Base-by-base conservation (phyloP, 2,113 vertebrate genomes). In the Loxodonta africana region DNA sequence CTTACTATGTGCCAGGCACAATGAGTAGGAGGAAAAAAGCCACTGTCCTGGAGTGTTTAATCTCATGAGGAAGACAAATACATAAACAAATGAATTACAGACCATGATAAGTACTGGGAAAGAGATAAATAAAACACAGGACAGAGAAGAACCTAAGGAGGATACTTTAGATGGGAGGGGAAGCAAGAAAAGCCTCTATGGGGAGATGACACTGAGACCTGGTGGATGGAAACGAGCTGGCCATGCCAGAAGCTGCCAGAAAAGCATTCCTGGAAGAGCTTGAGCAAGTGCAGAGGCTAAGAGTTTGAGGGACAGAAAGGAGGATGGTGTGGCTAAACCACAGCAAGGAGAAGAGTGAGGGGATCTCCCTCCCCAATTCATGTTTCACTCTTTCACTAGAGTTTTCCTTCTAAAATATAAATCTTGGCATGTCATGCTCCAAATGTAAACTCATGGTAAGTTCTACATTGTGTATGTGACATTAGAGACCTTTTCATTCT, bases 81-180 rank as follows among this genome's bases (percentile, higher is more conserved):
- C 8, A 51, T 26, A 57, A 69, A 41, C 10, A 48, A 85, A 15
- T 48, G n/a, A 65, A 83, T 46, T 37, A 48, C 1, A 80, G 71
- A 73, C 63, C 41, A 65, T 26, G 3, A 15, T 37, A 71, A 37
- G 67, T 26, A 3, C 28, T 8, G 23, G 15, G 37, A 83, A 93
- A 48, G 33, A 77, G 89, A 94, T 3, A 57, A 41, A 85, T 1
- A 85, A 78, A 67, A 94, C 88, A 26, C n/a, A 23, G 87, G 48
- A 41, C 33, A 57, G 83, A 44, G 65, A 77, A 69, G 51, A 83
- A 88, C 65, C 53, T 44, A n/a, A 25, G 41, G 12, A 86, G 1
- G 37, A 23, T 26, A n/a, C 28, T 51, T n/a, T 20, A 44, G 21
- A 25, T 15, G 11, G 86, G 10, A 85, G 4, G 8, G 11, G n/a